Evolutionary conservation across 2,113 vertebrate genomes (phyloP), one percentile per base, ranked within the genome.

Genomic region (Poecile atricapillus): DNA sequence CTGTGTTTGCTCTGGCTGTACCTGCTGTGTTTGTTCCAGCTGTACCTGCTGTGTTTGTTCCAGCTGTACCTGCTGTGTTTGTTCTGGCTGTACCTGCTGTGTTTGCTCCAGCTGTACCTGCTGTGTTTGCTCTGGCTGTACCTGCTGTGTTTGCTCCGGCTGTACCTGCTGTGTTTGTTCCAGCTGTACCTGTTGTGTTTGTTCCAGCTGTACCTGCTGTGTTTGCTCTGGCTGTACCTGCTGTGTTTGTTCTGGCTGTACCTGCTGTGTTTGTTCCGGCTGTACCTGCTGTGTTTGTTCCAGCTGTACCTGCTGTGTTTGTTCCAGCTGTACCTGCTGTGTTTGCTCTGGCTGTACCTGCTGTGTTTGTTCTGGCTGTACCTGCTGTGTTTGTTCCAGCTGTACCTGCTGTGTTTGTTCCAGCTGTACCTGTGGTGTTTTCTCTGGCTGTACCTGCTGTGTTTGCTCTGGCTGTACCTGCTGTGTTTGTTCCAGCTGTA

Each of bases 401-500:
- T 9, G 1, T 3, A 3, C 8, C 37, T 13, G 44, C 44, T n/a
- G 24, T 2, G 0, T 8, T 47, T 4, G 10, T n/a, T n/a, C n/a
- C n/a, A n/a, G n/a, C n/a, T n/a, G n/a, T n/a, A n/a, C n/a, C n/a
- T n/a, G n/a, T n/a, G n/a, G n/a, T n/a, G n/a, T n/a, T n/a, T n/a
- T n/a, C n/a, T n/a, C n/a, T n/a, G 52, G 6, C 4, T 9, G 1
- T 3, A 3, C 8, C 37, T 13, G 44, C 44, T n/a, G 24, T 2
- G 0, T 8, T 47, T 4, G 10, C n/a, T n/a, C n/a, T n/a, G 52
- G 6, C 4, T 9, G 1, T 3, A 3, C 8, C 37, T 13, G 44
- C 44, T n/a, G 24, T 2, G 0, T 8, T 47, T 4, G 10, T n/a
- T n/a, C n/a, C n/a, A n/a, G 6, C 4, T 9, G 1, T 3, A 3